phyloP scores from a whole-genome alignment of 2,113 vertebrate species.

The Anarhynchus alexandrinus region DNA sequence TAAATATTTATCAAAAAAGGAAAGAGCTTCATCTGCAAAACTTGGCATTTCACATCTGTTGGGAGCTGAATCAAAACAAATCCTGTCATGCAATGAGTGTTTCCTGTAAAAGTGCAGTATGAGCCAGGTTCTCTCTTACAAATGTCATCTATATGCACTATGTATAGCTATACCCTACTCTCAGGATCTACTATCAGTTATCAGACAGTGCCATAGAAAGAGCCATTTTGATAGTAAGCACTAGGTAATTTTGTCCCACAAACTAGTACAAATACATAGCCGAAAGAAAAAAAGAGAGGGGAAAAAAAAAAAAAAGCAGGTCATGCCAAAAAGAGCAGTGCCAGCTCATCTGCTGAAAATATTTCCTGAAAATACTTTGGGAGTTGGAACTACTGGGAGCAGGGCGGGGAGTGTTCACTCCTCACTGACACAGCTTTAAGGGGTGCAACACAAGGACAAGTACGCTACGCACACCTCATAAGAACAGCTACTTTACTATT shows the following conservation, averaged over 20 bases:
- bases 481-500: background rate
- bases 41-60: background rate
- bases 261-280: background rate
- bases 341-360: background rate
- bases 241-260: background rate
- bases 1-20: background rate
- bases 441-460: background rate
- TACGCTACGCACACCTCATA: background rate
- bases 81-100: background rate
- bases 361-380: background rate
- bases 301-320: background rate
- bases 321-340: background rate
- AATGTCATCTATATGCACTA: background rate
- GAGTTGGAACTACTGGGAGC: background rate
- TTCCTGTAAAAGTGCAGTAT: constrained; percentile 2
- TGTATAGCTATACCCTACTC: background rate
- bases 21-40: background rate
- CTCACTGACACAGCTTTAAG: background rate
- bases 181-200: background rate
- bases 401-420: background rate
- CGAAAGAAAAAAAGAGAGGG: background rate
- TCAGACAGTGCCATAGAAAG: background rate
- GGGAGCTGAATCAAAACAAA: constrained; percentile 20
- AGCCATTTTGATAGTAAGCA: background rate
- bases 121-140: background rate